Evolutionary conservation across 2,113 vertebrate species (phyloP).

Genomic region (Crotalus viridis): DNA sequence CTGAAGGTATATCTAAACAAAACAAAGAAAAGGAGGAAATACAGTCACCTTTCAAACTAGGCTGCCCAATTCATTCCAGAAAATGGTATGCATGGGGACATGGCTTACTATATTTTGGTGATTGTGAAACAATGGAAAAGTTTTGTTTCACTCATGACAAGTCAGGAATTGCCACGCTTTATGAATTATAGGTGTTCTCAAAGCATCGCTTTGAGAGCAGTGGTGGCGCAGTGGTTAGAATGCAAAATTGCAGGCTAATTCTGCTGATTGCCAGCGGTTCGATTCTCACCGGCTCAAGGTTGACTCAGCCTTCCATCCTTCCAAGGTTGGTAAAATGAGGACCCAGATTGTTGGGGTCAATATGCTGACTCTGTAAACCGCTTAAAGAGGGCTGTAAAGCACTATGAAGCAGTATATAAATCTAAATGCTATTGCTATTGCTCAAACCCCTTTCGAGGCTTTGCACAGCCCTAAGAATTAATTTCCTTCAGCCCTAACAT

Average conservation of each 20-base stretch:
- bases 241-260: not conserved
- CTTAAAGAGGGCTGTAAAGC: not conserved
- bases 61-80: not conserved
- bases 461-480: not conserved
- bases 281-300: not conserved
- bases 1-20: conserved; percentile 74
- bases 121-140: not conserved
- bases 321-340: not conserved
- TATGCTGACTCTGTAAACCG: not conserved
- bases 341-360: not conserved
- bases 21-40: conserved; percentile 7
- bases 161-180: not conserved
- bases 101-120: not conserved
- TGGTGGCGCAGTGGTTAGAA: not conserved
- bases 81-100: not conserved
- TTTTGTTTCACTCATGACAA: not conserved
- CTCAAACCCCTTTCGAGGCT: not conserved
- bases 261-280: not conserved
- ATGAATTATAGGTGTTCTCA: not conserved
- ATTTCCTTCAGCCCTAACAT: not conserved
- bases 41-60: not conserved
- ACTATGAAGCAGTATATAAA: not conserved
- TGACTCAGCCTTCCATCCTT: not conserved
- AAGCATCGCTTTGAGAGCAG: not conserved
- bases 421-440: not conserved